Conservation (phyloP, 2,113 vertebrate species). For the Peromyscus polionotus region DNA sequence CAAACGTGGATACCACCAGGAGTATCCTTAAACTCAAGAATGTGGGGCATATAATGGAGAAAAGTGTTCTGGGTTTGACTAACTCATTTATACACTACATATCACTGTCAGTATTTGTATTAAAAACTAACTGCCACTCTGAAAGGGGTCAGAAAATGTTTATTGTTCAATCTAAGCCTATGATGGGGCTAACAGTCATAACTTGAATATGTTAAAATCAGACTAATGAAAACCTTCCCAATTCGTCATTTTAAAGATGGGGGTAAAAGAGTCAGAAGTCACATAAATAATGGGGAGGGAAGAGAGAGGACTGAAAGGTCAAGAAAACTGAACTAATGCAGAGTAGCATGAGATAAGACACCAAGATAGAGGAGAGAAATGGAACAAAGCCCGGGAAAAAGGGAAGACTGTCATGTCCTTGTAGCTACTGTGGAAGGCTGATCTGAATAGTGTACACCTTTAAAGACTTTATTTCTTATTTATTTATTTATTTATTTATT, state of each 20-base stretch:
- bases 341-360: not conserved
- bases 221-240: not conserved
- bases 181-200: not conserved
- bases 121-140: not conserved
- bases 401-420: not conserved
- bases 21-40: not conserved
- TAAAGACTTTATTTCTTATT: not conserved
- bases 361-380: not conserved
- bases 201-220: not conserved
- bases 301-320: not conserved
- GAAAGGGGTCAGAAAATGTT: not conserved
- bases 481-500: too few species aligned
- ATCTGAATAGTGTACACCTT: not conserved
- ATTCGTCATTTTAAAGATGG: not conserved
- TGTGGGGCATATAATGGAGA: not conserved
- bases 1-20: not conserved
- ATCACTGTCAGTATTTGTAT: not conserved
- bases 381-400: not conserved
- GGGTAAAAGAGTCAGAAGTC: conserved; percentile 1
- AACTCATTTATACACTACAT: not conserved
- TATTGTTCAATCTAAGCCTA: conserved; percentile 22
- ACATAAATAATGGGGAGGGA: not conserved
- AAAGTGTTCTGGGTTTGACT: not conserved
- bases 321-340: not conserved
- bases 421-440: not conserved